phyloP scores from a whole-genome alignment of 2,797 vertebrate genomes.

The Hoplostethus atlanticus region DNA sequence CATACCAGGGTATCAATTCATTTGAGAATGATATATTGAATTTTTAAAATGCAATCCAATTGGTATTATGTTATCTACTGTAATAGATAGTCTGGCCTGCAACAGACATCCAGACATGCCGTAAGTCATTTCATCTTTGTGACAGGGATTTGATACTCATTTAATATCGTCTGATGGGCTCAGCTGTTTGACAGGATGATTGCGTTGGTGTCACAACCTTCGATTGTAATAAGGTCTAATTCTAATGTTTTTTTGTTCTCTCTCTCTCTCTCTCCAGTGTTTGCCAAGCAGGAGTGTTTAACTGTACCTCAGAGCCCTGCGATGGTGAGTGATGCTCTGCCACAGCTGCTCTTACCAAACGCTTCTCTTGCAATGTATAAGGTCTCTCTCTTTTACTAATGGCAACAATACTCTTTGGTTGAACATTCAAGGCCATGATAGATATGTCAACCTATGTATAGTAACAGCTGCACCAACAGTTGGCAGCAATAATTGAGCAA shows the following conservation, averaged over 20 bases:
- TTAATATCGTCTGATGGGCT: constrained; percentile 26
- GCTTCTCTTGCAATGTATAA: not conserved
- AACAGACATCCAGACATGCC: constrained; percentile 45
- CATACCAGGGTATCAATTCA: not conserved
- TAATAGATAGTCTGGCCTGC: constrained; percentile 48
- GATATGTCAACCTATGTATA: constrained; percentile 42
- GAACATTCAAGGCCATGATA: constrained; percentile 24
- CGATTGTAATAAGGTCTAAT: not conserved
- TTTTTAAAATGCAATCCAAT: not conserved
- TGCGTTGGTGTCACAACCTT: constrained; percentile 20
- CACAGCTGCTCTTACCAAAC: constrained; percentile 15
- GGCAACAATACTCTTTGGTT: constrained; percentile 1
- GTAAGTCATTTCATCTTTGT: constrained; percentile 51
- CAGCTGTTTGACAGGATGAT: not conserved
- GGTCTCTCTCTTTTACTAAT: not conserved
- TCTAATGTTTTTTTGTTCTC: not conserved
- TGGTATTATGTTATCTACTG: constrained; percentile 24
- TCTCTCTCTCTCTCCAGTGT: constrained; percentile 72
- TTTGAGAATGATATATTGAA: constrained; percentile 1
- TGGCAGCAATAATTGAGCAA: constrained; percentile 45
- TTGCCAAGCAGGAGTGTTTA: constrained; percentile 85
- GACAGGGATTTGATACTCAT: constrained; percentile 14
- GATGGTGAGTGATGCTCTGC: constrained; percentile 83
- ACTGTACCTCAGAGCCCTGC: constrained; percentile 83
- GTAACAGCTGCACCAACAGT: constrained; percentile 60